Evolutionary conservation across 2,888 invertebrate species (phyloP).

Genomic region (Synanthedon tipuliformis): DNA sequence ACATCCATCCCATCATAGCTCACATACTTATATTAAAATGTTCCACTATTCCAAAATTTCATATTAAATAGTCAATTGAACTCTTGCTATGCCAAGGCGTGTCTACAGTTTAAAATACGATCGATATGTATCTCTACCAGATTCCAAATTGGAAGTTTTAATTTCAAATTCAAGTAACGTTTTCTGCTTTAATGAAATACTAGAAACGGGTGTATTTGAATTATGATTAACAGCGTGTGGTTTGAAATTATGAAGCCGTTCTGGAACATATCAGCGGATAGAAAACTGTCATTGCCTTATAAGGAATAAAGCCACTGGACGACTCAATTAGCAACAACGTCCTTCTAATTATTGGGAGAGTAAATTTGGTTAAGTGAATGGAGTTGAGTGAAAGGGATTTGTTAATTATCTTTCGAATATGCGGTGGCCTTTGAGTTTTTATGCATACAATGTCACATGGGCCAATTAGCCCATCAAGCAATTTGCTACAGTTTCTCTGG

Average conservation of each 20-base stretch:
- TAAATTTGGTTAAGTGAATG: slow-evolving; percentile 7
- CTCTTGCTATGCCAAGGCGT: too few species aligned
- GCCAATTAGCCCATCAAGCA: slow-evolving; percentile 10
- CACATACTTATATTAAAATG: too few species aligned
- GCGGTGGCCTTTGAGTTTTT: slow-evolving; percentile 2
- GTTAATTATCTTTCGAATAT: slow-evolving; percentile 14
- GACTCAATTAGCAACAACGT: slow-evolving; percentile 20
- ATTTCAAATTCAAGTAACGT: neutral
- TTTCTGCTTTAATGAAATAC: slow-evolving; percentile 7
- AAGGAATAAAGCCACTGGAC: slow-evolving; percentile 21
- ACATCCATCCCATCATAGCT: too few species aligned
- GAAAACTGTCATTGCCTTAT: slow-evolving; percentile 6
- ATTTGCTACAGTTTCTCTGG: slow-evolving; percentile 5
- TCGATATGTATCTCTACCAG: too few species aligned
- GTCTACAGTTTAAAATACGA: too few species aligned
- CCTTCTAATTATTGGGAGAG: slow-evolving; percentile 15
- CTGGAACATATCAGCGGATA: neutral
- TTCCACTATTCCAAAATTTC: too few species aligned
- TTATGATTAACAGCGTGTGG: slow-evolving; percentile 1
- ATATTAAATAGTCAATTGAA: too few species aligned
- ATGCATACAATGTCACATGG: slow-evolving; percentile 6
- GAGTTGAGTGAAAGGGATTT: slow-evolving; percentile 13
- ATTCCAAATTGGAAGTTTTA: neutral
- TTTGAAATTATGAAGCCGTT: neutral
- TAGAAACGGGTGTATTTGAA: slow-evolving; percentile 7